phyloP scores from a whole-genome alignment of 2,113 vertebrate species.

The Rostratula benghalensis region DNA sequence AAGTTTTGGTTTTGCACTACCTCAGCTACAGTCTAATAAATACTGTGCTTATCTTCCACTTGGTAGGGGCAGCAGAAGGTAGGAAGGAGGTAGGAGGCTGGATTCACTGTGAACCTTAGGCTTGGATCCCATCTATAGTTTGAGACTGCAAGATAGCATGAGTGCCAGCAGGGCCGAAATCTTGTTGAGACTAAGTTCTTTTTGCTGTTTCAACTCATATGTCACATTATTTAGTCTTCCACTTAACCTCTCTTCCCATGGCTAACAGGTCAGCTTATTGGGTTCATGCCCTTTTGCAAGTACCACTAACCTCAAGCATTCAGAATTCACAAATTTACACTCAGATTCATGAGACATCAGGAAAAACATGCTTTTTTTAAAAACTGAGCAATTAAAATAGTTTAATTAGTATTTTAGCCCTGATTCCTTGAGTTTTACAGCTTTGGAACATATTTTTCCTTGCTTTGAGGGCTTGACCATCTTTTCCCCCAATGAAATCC shows the following conservation, averaged over 20 bases:
- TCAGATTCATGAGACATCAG: background rate
- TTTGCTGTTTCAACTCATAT: background rate
- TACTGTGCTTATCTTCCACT: background rate
- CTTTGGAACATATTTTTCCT: background rate
- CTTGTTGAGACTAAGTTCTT: background rate
- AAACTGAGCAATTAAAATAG: background rate
- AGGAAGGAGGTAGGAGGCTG: background rate
- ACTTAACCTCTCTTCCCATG: slow-evolving; percentile 3
- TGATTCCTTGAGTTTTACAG: background rate
- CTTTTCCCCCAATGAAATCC: background rate
- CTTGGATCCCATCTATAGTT: background rate
- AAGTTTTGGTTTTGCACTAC: background rate
- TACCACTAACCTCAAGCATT: background rate
- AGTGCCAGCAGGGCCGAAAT: background rate
- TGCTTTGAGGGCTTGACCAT: background rate
- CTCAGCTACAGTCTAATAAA: background rate
- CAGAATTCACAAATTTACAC: background rate
- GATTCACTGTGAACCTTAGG: background rate
- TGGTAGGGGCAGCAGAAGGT: background rate
- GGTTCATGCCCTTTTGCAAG: background rate
- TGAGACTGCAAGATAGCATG: background rate
- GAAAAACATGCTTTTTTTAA: background rate
- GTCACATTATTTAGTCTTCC: background rate
- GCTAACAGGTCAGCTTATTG: slow-evolving; percentile 14
- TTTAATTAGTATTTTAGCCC: slow-evolving; percentile 2